Evolutionary conservation across 2,797 vertebrate genomes (phyloP).

Genomic region (Alectoris magna): DNA sequence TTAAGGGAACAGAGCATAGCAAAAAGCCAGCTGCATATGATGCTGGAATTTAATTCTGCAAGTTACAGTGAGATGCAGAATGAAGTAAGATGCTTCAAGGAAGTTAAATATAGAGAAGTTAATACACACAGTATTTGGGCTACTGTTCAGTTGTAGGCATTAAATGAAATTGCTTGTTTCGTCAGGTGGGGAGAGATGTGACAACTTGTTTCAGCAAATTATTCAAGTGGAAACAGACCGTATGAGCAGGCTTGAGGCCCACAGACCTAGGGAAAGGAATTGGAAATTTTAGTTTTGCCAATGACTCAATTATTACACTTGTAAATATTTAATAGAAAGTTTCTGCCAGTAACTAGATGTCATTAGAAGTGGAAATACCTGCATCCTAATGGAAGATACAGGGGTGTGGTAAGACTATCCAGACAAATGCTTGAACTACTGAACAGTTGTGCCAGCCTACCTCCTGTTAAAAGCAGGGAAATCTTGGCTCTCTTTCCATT

Average conservation of each 20-base stretch:
- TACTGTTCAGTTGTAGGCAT: not conserved
- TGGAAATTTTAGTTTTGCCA: not conserved
- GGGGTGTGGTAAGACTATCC: not conserved
- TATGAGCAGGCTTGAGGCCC: not conserved
- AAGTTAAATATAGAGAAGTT: rapidly evolving
- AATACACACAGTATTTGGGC: not conserved
- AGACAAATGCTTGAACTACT: not conserved
- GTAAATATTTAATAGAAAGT: not conserved
- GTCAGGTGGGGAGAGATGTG: not conserved
- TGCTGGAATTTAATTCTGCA: slow-evolving; percentile 2
- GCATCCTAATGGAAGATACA: not conserved
- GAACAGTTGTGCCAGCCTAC: not conserved
- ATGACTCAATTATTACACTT: not conserved
- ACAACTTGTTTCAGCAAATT: not conserved
- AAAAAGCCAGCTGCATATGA: not conserved
- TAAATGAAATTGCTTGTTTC: not conserved
- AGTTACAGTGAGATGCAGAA: not conserved
- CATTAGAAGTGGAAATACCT: not conserved
- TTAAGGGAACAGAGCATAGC: not conserved
- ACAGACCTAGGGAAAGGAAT: not conserved
- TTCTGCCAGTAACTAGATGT: not conserved
- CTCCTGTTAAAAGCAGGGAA: not conserved
- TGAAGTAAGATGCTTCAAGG: not conserved
- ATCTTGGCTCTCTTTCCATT: not conserved
- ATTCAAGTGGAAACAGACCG: not conserved